Conservation (phyloP, 1,140 invertebrate genomes). For the Cotesia vestalis region DNA sequence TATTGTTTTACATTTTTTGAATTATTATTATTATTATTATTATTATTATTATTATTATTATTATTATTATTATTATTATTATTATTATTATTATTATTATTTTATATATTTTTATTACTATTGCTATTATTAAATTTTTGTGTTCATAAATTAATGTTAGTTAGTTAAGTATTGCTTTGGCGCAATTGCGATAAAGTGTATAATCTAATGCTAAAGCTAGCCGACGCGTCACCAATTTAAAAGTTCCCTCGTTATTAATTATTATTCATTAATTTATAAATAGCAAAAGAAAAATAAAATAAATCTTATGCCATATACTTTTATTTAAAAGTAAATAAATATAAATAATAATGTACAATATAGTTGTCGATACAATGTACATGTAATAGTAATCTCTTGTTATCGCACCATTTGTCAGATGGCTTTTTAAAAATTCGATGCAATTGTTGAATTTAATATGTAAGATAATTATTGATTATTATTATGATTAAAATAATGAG, state of each 20-base stretch:
- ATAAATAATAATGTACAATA: conserved; percentile 45
- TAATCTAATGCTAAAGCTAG: conserved; percentile 51
- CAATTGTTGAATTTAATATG: conserved; percentile 65
- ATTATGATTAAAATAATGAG: too few relatives aligned
- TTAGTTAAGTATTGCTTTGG: conserved; percentile 31
- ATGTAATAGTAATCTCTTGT: conserved; percentile 62
- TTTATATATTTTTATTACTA: conserved; percentile 44
- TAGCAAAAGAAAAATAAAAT: conserved; percentile 22
- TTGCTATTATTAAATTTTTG: conserved; percentile 33
- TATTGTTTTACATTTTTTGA: conserved; percentile 42
- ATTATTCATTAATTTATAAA: conserved; percentile 56
- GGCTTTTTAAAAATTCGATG: conserved; percentile 48
- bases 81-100: conserved; percentile 34
- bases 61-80: conserved; percentile 41
- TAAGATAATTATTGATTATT: conserved; percentile 44
- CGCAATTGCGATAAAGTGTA: conserved; percentile 41
- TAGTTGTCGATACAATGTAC: conserved; percentile 53
- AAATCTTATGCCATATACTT: conserved; percentile 48
- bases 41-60: conserved; percentile 44
- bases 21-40: neutral
- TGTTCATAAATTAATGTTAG: conserved; percentile 1
- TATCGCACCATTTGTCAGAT: conserved; percentile 50
- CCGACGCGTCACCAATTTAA: conserved; percentile 28
- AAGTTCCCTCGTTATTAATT: conserved; percentile 36
- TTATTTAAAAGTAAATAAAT: conserved; percentile 49